Conservation (phyloP, 2,888 invertebrate genomes). For the Epirrhoe alternata region DNA sequence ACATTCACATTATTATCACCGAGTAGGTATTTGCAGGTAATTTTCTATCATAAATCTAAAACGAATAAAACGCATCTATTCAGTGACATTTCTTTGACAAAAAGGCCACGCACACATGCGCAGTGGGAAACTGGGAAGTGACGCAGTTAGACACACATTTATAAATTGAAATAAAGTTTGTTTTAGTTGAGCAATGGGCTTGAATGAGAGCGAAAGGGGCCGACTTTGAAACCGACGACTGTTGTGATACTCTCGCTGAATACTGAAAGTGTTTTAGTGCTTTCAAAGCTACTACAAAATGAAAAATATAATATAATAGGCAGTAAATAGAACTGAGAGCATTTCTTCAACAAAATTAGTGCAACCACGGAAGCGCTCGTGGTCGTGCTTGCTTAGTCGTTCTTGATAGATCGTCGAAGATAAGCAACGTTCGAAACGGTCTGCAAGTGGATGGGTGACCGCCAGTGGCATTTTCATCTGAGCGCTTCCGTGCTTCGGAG, state of each 20-base stretch:
- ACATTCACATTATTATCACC: no score
- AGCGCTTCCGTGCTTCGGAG: no score
- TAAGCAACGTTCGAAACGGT: no score
- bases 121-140: constrained; percentile 55
- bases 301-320: not conserved
- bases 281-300: not conserved
- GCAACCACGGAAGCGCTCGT: no score
- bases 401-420: no score
- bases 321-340: no score
- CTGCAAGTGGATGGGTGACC: no score
- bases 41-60: not conserved
- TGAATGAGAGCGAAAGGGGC: constrained; percentile 81
- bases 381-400: no score
- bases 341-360: no score
- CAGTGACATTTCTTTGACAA: constrained; percentile 55
- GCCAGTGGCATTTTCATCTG: no score
- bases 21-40: no score
- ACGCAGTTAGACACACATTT: constrained; percentile 67
- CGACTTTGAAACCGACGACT: constrained; percentile 54
- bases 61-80: constrained; percentile 11
- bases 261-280: constrained; percentile 43
- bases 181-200: constrained; percentile 82
- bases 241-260: constrained; percentile 64
- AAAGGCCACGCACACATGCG: constrained; percentile 72
- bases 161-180: constrained; percentile 83